Base-by-base conservation (phyloP, 2,888 invertebrate species). In the Lamproptera curius region DNA sequence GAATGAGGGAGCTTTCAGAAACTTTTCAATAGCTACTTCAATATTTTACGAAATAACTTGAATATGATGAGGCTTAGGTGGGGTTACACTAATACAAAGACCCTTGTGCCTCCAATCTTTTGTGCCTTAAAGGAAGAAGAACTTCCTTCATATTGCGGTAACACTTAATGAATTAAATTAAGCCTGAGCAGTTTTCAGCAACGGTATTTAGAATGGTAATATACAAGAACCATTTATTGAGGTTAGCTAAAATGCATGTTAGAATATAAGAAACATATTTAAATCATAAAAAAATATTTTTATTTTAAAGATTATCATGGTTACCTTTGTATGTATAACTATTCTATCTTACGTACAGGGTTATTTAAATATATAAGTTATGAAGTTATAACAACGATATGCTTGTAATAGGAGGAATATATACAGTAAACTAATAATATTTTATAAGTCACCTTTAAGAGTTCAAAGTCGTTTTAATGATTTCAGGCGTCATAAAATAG, bases 31-130 rank as follows among this genome's bases (percentile, higher is more conserved):
- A 53, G 36, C 49, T 46, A 42, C 52, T 56, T 51, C 51, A 51
- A 55, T 57, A 57, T 50, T 56, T 52, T 52, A 50, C 46, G 49
- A 53, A 56, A 57, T 58, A 56, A 55, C 47, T 51, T 43, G 51
- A 54, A 56, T 52, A 57, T 58, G 51, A 53, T 49, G 53, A 54
- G 53, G 53, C 45, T 52, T 49, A 15, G 28, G 39, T 28, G 33
- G 39, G 44, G 40, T 41, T 36, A 36, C 43, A 42, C 40, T 51
- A 42, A 50, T 23, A 51, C 46, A 53, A 53, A 51, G 51, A 46
- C 48, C 51, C 46, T 53, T 53, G 53, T 46, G 23, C 43, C 28
- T 26, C 11, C 5, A 40, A 28, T 28, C 49, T 44, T 49, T 43
- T 44, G 43, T 40, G 44, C 43, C 44, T 43, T 34, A 40, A 28